Conservation (phyloP, 2,113 vertebrate genomes). For the Galemys pyrenaicus region DNA sequence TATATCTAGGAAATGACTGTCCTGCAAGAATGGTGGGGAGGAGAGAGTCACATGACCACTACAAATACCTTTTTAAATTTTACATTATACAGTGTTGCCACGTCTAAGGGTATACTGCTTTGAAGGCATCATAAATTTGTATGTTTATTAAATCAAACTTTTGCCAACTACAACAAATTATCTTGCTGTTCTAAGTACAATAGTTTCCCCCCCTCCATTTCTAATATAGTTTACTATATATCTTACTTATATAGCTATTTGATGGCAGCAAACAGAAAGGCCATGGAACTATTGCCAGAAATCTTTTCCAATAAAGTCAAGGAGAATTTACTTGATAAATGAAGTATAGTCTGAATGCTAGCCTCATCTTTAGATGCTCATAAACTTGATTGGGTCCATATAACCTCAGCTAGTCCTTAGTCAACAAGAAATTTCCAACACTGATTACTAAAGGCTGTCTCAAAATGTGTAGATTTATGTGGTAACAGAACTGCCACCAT, state of each 20-base stretch:
- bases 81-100: neutral
- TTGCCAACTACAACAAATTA: neutral
- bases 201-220: neutral
- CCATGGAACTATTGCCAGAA: neutral
- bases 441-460: neutral
- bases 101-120: neutral
- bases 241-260: no score
- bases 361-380: neutral
- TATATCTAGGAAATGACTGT: neutral
- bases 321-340: neutral
- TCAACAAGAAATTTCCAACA: neutral
- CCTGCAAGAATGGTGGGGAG: neutral
- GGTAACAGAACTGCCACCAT: neutral
- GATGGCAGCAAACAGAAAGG: neutral
- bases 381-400: neutral
- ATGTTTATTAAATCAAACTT: neutral
- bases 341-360: neutral
- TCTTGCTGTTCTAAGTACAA: neutral
- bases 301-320: neutral
- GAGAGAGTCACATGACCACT: neutral
- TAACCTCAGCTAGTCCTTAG: neutral
- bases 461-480: neutral
- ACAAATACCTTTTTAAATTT: neutral
- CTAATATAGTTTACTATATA: no score
- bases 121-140: neutral